Evolutionary conservation across 1,140 invertebrate genomes (phyloP).

Genomic region (Ceratina calcarata): DNA sequence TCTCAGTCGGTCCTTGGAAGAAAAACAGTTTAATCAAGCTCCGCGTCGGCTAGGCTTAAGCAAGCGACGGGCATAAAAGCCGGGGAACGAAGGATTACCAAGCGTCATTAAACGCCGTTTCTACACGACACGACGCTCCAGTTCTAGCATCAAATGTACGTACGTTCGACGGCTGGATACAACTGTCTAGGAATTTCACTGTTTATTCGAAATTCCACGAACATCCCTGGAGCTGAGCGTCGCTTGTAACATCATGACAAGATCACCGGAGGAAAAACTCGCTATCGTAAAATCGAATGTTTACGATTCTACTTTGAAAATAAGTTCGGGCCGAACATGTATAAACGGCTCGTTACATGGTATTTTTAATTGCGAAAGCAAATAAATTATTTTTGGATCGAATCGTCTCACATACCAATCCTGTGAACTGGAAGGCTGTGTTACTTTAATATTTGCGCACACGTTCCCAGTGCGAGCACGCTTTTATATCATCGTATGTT

Average conservation of each 20-base stretch:
- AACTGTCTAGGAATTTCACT: neutral
- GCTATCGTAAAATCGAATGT: neutral
- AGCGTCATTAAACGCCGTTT: slow-evolving; percentile 16
- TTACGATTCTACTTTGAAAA: neutral
- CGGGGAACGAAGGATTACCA: neutral
- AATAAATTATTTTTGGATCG: too few species aligned
- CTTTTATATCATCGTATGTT: too few species aligned
- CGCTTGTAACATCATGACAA: neutral
- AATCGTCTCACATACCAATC: too few species aligned
- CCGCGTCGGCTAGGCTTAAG: neutral
- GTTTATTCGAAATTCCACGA: slow-evolving; percentile 6
- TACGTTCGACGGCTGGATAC: neutral
- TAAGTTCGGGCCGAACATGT: too few species aligned
- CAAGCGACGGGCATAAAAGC: neutral
- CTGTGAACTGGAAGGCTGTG: too few species aligned
- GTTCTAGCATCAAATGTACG: neutral
- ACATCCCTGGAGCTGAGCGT: neutral
- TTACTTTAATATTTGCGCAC: too few species aligned
- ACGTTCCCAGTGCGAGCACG: too few species aligned
- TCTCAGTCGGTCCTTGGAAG: neutral
- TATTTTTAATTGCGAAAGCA: too few species aligned
- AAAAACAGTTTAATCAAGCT: neutral
- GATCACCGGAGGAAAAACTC: neutral
- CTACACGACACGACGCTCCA: neutral
- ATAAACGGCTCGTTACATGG: too few species aligned